These are phyloP conservation scores for Erythrolamprus reginae DNA, from an alignment of 2,113 vertebrate genomes.

Conservation along the genomic window DNA sequence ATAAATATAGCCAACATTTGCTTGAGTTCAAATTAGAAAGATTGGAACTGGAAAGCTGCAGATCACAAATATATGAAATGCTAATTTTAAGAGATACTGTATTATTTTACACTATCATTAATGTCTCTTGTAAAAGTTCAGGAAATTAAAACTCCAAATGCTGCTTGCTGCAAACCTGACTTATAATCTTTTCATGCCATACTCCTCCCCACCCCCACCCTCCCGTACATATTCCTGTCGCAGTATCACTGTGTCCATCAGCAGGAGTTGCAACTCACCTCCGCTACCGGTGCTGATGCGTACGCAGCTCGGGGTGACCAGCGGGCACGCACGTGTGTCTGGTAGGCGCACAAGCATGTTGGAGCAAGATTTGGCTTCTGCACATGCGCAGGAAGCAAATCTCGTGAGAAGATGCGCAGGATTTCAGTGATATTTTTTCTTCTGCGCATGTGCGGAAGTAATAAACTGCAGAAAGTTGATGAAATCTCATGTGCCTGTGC, in stretches of 20 bases:
- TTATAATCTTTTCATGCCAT: rapidly evolving
- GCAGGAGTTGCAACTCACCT: too few species aligned
- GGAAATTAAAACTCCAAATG: background rate
- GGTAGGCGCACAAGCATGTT: too few species aligned
- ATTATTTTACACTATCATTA: conserved; percentile 13
- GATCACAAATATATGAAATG: conserved; percentile 46
- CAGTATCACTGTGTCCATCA: background rate
- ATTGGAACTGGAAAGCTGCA: conserved; percentile 44
- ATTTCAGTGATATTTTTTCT: too few species aligned
- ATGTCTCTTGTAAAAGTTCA: conserved; percentile 15
- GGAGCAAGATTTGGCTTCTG: too few species aligned
- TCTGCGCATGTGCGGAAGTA: too few species aligned
- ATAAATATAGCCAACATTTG: conserved; percentile 52
- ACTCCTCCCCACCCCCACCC: background rate
- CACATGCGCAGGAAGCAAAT: too few species aligned
- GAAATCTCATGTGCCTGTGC: too few species aligned
- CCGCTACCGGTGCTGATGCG: too few species aligned
- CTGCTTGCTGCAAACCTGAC: background rate
- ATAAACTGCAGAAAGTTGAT: too few species aligned
- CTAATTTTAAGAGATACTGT: conserved; percentile 13
- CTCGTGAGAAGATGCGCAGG: too few species aligned
- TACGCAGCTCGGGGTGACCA: too few species aligned
- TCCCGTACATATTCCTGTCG: background rate
- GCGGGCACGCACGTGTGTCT: too few species aligned
- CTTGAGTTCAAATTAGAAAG: conserved; percentile 51